These are phyloP conservation scores for Macheiramphus alcinus DNA, from an alignment of 2,113 vertebrate genomes.

Conservation along the genomic window DNA sequence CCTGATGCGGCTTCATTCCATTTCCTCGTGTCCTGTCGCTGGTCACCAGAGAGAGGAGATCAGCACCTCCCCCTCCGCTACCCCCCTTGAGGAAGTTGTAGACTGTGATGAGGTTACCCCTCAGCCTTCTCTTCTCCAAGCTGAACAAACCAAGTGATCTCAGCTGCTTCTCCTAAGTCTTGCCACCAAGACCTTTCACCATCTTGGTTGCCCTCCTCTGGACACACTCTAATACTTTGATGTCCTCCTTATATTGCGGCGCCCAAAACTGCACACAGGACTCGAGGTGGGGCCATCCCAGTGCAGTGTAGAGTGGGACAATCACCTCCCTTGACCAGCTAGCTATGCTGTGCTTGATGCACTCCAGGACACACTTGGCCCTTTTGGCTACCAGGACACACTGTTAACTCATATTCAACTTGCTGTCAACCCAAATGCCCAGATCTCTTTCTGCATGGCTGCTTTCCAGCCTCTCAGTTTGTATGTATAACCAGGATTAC, in stretches of 20 bases:
- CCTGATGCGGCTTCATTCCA: too few species aligned
- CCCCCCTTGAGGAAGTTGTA: background rate
- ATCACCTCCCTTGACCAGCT: rapidly evolving
- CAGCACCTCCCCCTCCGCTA: too few species aligned
- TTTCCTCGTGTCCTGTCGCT: too few species aligned
- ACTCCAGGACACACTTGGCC: rapidly evolving
- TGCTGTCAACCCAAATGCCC: rapidly evolving
- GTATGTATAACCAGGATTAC: background rate
- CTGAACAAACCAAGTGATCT: background rate
- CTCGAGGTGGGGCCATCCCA: rapidly evolving
- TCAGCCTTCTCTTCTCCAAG: background rate
- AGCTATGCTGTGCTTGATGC: background rate
- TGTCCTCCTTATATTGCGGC: too few species aligned
- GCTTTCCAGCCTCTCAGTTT: background rate
- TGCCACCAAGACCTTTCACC: too few species aligned
- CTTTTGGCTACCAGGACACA: background rate
- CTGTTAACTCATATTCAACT: background rate
- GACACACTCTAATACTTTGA: too few species aligned
- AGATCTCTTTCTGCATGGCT: background rate
- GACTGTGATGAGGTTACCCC: rapidly evolving
- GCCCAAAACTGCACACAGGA: too few species aligned
- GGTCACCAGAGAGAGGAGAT: too few species aligned
- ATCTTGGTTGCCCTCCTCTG: too few species aligned
- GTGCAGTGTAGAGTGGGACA: background rate
- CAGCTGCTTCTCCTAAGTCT: background rate